Base-by-base conservation (phyloP, 2,797 vertebrate genomes). In the Micromesistius poutassou region DNA sequence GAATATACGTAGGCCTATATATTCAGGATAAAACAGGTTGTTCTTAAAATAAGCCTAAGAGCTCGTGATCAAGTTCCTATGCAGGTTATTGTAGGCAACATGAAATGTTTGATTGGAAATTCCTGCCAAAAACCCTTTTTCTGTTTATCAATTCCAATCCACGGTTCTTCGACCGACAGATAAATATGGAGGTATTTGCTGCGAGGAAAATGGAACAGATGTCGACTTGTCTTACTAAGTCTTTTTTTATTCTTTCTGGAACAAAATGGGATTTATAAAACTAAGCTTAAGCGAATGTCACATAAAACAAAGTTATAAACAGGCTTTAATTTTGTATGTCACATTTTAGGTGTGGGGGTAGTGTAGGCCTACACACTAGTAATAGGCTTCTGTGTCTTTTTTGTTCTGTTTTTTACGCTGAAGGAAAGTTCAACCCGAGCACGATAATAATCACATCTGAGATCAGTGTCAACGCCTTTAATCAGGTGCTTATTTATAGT, bases 401-500 rank as follows among this genome's bases (percentile, higher is more conserved):
- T 50, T n/a, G n/a, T n/a, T n/a, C n/a, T n/a, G n/a, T 22, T 50
- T 62, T 62, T 62, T 2, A 6, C 6, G 5, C 55, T 25, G 22
- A n/a, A 62, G 55, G 55, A 62, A 62, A 68, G 9, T 28, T 50
- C 19, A 62, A 68, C 7, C 8, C 1, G 8, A 68, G 62, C 62
- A 28, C 8, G n/a, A 68, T 22, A 79, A 71, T 74, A 75, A 81
- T 77, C 82, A 79, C 81, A 80, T 76, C 79, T 80, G 76, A 81
- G 82, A 70, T 79, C 76, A 62, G 78, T 81, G 80, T 85, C 87
- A 81, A 42, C 84, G 30, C 82, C 82, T 83, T 84, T 86, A 89
- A 87, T 81, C 78, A 82, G 74, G 75, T 79, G 78, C 81, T 83
- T 86, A 83, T 89, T 85, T 83, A 85, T 79, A 88, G 84, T 78